Evolutionary conservation across 1,140 invertebrate species (phyloP).

Genomic region (Atta texana): DNA sequence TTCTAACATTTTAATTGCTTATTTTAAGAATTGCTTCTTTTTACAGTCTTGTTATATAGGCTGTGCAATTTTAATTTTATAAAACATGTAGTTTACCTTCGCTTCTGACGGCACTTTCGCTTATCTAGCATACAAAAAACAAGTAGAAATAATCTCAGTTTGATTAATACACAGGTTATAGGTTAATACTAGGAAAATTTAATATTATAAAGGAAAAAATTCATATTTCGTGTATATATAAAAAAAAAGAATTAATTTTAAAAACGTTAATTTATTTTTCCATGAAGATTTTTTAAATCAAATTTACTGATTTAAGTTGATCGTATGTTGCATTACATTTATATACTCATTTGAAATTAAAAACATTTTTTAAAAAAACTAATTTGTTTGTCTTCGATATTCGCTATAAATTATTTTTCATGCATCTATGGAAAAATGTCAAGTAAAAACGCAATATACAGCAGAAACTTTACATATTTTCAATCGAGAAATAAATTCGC

Average conservation of each 20-base stretch:
- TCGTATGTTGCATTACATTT: background rate
- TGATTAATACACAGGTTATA: background rate
- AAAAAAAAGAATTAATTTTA: constrained; percentile 13
- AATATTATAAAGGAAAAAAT: background rate
- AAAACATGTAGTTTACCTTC: constrained; percentile 16
- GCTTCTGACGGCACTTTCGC: background rate
- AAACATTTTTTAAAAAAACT: background rate
- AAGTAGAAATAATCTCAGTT: background rate
- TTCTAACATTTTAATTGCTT: background rate
- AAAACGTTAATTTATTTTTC: background rate
- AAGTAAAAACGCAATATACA: background rate
- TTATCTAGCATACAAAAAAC: constrained; percentile 11
- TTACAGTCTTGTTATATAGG: background rate
- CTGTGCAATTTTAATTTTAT: constrained; percentile 32
- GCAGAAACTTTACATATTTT: background rate
- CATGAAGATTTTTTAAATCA: background rate
- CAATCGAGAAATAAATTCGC: background rate
- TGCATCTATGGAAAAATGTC: background rate
- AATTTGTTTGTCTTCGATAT: background rate
- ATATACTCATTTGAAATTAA: background rate
- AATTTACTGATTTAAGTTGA: too few relatives aligned
- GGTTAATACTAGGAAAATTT: background rate
- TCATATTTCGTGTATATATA: background rate
- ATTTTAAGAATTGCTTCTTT: background rate
- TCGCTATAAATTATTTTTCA: background rate